Conservation (phyloP, 2,888 invertebrate genomes). For the Asteroscopus sphinx region DNA sequence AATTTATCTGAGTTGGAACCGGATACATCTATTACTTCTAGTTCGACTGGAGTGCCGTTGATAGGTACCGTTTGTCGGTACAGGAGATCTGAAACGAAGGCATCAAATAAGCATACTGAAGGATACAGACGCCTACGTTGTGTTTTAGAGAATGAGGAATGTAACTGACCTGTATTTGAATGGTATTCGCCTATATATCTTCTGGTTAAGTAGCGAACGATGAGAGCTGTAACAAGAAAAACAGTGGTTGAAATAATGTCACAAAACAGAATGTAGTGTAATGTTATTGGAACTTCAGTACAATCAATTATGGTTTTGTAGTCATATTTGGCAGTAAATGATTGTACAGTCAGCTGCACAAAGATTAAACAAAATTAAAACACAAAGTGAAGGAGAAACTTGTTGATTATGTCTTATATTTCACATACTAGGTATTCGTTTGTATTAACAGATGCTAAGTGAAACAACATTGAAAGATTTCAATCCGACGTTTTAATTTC, state of each 20-base stretch:
- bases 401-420: too few relatives aligned
- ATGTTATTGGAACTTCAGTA: background rate
- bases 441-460: too few relatives aligned
- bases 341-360: too few relatives aligned
- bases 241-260: constrained; percentile 19
- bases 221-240: constrained; percentile 91
- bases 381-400: too few relatives aligned
- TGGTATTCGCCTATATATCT: constrained; percentile 95
- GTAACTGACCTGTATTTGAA: constrained; percentile 92
- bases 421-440: too few relatives aligned
- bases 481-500: too few relatives aligned
- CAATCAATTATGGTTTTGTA: background rate
- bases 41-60: constrained; percentile 92
- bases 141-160: constrained; percentile 4
- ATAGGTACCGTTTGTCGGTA: constrained; percentile 93
- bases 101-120: constrained; percentile 42
- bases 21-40: constrained; percentile 95
- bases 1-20: constrained; percentile 92
- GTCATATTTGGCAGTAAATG: background rate
- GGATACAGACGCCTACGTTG: constrained; percentile 7
- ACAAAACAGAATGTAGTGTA: background rate
- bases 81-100: constrained; percentile 91
- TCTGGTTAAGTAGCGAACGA: constrained; percentile 94
- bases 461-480: too few relatives aligned
- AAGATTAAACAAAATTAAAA: too few relatives aligned